Conservation (phyloP, 2,797 vertebrate species). For the Tragopan temminckii region DNA sequence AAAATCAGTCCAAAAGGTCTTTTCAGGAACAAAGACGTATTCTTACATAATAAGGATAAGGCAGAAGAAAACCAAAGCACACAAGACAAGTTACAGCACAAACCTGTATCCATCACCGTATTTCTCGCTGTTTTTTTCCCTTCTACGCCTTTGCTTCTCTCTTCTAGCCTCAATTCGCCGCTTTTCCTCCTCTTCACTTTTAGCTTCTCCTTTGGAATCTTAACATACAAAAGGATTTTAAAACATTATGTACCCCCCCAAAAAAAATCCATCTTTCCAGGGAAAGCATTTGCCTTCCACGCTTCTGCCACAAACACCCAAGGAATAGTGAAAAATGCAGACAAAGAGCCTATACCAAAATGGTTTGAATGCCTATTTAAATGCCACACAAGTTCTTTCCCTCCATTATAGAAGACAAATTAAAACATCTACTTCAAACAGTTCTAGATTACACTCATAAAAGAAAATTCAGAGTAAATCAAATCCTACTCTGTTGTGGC, state of each 20-base stretch:
- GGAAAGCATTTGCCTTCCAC: background rate
- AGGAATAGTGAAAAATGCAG: background rate
- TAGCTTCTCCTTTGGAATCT: conserved; percentile 81
- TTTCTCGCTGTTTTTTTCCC: conserved; percentile 90
- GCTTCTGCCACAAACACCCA: background rate
- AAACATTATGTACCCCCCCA: background rate
- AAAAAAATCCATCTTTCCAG: background rate
- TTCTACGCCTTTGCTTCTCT: conserved; percentile 89
- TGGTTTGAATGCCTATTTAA: background rate
- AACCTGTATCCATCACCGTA: conserved; percentile 90
- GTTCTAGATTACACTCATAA: background rate
- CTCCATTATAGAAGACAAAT: background rate
- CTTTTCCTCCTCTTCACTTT: conserved; percentile 85
- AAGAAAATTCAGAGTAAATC: background rate
- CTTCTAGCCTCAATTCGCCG: conserved; percentile 85
- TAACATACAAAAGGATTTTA: conserved; percentile 43
- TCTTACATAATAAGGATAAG: background rate
- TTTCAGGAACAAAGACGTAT: background rate
- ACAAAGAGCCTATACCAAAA: background rate
- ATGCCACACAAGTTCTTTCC: background rate
- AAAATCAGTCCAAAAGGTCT: background rate
- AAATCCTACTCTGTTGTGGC: background rate
- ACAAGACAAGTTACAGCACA: conserved; percentile 22
- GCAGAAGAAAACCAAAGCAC: background rate
- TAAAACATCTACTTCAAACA: background rate